Evolutionary conservation across 2,797 vertebrate species (phyloP).

Genomic region (Typhlichthys subterraneus): DNA sequence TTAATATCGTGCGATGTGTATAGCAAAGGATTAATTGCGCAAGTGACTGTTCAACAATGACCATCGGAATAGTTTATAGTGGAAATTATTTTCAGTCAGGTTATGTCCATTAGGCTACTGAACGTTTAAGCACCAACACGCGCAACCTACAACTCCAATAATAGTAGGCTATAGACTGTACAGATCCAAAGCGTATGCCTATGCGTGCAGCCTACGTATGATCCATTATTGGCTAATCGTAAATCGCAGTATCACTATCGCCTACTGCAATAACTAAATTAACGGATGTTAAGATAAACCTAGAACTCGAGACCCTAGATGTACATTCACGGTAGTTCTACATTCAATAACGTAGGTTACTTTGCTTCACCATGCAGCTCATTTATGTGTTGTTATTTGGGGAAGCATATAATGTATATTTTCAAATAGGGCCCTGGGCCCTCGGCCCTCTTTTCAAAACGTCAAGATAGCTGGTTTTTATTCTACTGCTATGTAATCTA

Average conservation of each 20-base stretch:
- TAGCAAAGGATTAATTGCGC: no score
- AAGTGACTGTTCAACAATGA: no score
- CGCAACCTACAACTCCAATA: slow-evolving; percentile 10
- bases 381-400: not conserved
- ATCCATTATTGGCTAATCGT: slow-evolving; percentile 5
- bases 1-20: no score
- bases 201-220: no score
- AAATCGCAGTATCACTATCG: not conserved
- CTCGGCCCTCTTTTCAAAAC: slow-evolving; percentile 1
- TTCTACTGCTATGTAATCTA: slow-evolving; percentile 7
- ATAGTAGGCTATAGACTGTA: not conserved
- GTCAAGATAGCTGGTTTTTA: not conserved
- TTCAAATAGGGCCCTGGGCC: slow-evolving; percentile 3
- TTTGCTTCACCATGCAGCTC: slow-evolving; percentile 23
- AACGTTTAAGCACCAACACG: slow-evolving; percentile 44
- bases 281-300: no score
- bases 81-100: slow-evolving; percentile 20
- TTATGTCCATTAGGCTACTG: slow-evolving; percentile 37
- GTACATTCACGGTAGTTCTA: no score
- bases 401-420: slow-evolving; percentile 5
- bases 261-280: no score
- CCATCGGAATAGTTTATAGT: slow-evolving; percentile 19
- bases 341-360: not conserved
- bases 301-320: no score
- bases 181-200: slow-evolving; percentile 21